Percentiles rank a stretch among this genome's conserved stretches.
phyloP scores from a whole-genome alignment of 2,113 vertebrate genomes.

The Orthonyx spaldingii region DNA sequence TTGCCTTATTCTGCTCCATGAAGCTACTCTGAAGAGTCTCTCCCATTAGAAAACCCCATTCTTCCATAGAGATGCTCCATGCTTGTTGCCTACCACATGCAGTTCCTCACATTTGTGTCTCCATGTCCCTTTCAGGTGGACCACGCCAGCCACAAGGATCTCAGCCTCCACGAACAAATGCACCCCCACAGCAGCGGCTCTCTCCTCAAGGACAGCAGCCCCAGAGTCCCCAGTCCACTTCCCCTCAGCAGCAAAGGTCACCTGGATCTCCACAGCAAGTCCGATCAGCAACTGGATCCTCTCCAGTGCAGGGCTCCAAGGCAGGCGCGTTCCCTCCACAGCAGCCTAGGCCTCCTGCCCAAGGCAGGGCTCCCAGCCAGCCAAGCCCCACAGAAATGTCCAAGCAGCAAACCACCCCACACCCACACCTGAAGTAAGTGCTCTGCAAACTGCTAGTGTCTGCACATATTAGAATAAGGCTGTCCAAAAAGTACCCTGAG shows the following conservation, averaged over 20 bases:
- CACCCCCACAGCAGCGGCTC: constrained; percentile 73
- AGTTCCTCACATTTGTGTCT: neutral
- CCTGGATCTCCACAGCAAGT: constrained; percentile 90
- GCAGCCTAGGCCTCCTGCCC: constrained; percentile 64
- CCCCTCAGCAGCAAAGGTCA: constrained; percentile 85
- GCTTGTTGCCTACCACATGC: neutral
- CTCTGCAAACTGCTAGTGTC: neutral
- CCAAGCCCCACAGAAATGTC: constrained; percentile 67
- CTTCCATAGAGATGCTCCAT: neutral
- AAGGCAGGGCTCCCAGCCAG: constrained; percentile 73
- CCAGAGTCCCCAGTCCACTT: constrained; percentile 73
- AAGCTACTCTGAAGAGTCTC: neutral
- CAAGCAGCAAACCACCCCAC: constrained; percentile 74
- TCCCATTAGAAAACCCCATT: neutral
- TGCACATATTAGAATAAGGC: neutral
- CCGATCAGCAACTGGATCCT: constrained; percentile 79
- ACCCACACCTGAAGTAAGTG: constrained; percentile 89
- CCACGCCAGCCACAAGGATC: constrained; percentile 76
- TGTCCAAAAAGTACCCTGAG: neutral
- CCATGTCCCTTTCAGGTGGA: constrained; percentile 70
- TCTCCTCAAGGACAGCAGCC: constrained; percentile 80
- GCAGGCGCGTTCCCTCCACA: constrained; percentile 75
- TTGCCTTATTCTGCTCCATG: neutral
- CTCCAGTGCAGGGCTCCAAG: constrained; percentile 88
- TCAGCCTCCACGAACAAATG: constrained; percentile 59